Percentiles rank a stretch among this genome's conserved stretches.
Conservation (phyloP, 2,888 invertebrate species). For the Tenthredo notha region DNA sequence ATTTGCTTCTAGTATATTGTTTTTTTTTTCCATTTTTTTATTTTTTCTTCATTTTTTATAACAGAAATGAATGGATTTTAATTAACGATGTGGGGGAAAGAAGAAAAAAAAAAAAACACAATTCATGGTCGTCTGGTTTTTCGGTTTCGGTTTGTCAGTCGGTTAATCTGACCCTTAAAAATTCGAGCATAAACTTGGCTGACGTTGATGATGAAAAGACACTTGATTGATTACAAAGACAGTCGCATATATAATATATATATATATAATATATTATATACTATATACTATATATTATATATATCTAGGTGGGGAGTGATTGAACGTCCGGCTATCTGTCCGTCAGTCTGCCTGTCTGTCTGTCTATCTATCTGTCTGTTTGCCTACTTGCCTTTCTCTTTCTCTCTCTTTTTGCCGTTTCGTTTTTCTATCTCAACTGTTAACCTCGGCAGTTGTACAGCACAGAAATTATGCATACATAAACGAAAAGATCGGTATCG, state of each 20-base stretch:
- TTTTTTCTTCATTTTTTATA: too few species aligned
- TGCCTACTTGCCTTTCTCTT: neutral
- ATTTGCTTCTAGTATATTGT: too few species aligned
- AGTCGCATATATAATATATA: neutral
- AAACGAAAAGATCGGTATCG: constrained; percentile 20
- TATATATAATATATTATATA: too few species aligned
- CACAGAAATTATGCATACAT: neutral
- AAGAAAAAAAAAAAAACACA: neutral
- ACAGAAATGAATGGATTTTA: too few species aligned
- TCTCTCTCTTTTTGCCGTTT: constrained; percentile 2
- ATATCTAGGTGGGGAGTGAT: neutral
- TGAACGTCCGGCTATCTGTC: constrained; percentile 29
- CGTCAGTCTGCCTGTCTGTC: constrained; percentile 4
- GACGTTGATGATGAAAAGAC: neutral
- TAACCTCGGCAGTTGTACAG: neutral
- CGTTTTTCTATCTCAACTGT: constrained; percentile 24
- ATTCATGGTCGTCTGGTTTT: neutral
- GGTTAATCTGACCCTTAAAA: constrained; percentile 13
- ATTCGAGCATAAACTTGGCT: neutral
- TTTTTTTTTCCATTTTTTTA: too few species aligned
- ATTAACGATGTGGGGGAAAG: too few species aligned
- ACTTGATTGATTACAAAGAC: neutral
- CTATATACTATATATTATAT: too few species aligned
- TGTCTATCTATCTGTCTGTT: neutral
- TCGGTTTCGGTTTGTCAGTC: neutral